Conservation (phyloP, 1,140 invertebrate species). For the Dendrolimus punctatus region DNA sequence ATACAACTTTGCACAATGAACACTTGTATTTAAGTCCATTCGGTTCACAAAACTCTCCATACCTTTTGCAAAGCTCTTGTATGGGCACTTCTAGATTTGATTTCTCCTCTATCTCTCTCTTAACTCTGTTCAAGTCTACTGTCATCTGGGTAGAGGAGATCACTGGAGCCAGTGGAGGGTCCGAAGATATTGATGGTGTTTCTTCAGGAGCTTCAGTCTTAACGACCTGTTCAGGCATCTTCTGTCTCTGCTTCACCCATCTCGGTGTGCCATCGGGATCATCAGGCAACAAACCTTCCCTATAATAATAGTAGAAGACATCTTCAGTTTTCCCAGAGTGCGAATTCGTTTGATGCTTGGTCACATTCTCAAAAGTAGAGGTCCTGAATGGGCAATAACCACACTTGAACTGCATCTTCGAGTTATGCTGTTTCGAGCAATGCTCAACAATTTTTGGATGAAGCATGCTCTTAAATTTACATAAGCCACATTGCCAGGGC, state of each 20-base stretch:
- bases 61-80: slow-evolving; percentile 33
- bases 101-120: slow-evolving; percentile 31
- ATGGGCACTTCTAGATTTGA: slow-evolving; percentile 11
- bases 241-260: slow-evolving; percentile 45
- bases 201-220: slow-evolving; percentile 29
- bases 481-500: slow-evolving; percentile 81
- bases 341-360: slow-evolving; percentile 67
- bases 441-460: slow-evolving; percentile 76
- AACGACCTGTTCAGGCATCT: slow-evolving; percentile 18
- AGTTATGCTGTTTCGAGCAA: slow-evolving; percentile 71
- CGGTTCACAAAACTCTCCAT: slow-evolving; percentile 47
- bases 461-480: slow-evolving; percentile 74
- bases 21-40: slow-evolving; percentile 53
- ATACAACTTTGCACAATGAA: slow-evolving; percentile 36
- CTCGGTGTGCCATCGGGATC: slow-evolving; percentile 34
- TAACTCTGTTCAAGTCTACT: slow-evolving; percentile 42
- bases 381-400: slow-evolving; percentile 74
- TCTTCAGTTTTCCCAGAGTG: slow-evolving; percentile 37
- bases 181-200: background rate
- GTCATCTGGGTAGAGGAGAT: background rate
- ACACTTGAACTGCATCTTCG: slow-evolving; percentile 80
- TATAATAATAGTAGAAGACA: slow-evolving; percentile 53
- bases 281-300: slow-evolving; percentile 41
- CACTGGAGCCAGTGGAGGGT: background rate
- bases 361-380: slow-evolving; percentile 71